Base-by-base conservation (phyloP, 2,888 invertebrate species). In the Polylopha cassiicola region DNA sequence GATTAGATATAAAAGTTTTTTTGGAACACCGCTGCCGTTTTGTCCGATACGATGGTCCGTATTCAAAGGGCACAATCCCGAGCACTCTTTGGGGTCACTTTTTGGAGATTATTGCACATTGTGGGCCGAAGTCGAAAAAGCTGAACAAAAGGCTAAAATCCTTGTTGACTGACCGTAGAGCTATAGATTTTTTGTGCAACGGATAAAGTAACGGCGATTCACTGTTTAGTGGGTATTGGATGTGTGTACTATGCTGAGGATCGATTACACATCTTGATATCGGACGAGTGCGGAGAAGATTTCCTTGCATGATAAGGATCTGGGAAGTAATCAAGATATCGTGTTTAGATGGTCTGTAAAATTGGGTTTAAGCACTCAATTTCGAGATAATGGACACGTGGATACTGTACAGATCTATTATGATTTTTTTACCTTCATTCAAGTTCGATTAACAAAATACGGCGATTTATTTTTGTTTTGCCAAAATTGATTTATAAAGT, bases 81-180 rank as follows among this genome's bases (percentile, higher is more conserved):
- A 73, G 71, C 60, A 72, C 76, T 71, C 73, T 80, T 82, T 81
- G 80, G 85, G 85, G 85, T 85, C 84, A 85, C 74, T 85, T 85
- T 85, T 82, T 81, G 80, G 79, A 76, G 82, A 81, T 84, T 80
- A 81, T 66, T 68, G 58, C 54, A 58, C 58, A 73, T 84, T 82
- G 84, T 82, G 61, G 53, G 54, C 47, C 56, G 46, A 53, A 77
- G 75, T 76, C 74, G 75, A 79, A 77, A 78, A 73, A 67, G 50
- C 34, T 46, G 60, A 55, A 79, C 76, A 79, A 82, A 73, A 60
- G 55, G 53, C 53, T 53, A 66, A 66, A 68, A 66, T 58, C 55
- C 69, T 43, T 77, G 73, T 78, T 78, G 81, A 79, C 76, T 75
- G 80, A 76, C 80, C 80, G 71, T 48, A 48, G 33, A 34, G 31